phyloP scores from a whole-genome alignment of 2,797 vertebrate species.

The Macropus fuliginosus region DNA sequence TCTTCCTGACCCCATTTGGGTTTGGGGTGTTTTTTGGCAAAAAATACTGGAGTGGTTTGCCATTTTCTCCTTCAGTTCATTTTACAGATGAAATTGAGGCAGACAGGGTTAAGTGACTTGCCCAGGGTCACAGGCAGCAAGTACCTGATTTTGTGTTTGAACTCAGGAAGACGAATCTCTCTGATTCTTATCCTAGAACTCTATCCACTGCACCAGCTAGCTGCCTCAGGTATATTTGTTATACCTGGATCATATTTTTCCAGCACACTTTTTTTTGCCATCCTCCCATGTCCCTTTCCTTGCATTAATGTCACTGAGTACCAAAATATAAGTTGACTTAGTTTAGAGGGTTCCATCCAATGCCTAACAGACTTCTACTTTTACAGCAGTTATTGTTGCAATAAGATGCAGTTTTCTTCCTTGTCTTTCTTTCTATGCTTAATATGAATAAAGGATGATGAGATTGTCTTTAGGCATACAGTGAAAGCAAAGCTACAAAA shows the following conservation, averaged over 20 bases:
- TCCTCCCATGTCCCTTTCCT: no score
- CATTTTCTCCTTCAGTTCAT: not conserved
- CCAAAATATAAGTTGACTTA: not conserved
- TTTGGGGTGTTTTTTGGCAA: not conserved
- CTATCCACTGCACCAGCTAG: no score
- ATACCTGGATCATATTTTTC: not conserved
- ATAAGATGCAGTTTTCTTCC: not conserved
- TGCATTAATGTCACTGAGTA: not conserved
- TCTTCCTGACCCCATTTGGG: not conserved
- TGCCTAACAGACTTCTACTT: not conserved
- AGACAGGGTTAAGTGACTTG: not conserved
- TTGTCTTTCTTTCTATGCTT: no score
- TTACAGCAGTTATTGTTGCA: not conserved
- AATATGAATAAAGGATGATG: not conserved
- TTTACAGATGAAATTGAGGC: not conserved
- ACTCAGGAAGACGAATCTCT: not conserved
- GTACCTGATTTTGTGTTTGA: not conserved
- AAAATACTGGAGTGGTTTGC: not conserved
- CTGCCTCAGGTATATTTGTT: no score
- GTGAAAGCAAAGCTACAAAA: not conserved
- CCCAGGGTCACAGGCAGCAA: not conserved
- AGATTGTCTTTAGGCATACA: not conserved
- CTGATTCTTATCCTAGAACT: not conserved
- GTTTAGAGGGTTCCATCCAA: not conserved
- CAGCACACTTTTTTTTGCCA: not conserved